Percentiles rank a stretch among this genome's conserved stretches.
phyloP scores from a whole-genome alignment of 1,140 invertebrate genomes.

The Penaeus indicus region DNA sequence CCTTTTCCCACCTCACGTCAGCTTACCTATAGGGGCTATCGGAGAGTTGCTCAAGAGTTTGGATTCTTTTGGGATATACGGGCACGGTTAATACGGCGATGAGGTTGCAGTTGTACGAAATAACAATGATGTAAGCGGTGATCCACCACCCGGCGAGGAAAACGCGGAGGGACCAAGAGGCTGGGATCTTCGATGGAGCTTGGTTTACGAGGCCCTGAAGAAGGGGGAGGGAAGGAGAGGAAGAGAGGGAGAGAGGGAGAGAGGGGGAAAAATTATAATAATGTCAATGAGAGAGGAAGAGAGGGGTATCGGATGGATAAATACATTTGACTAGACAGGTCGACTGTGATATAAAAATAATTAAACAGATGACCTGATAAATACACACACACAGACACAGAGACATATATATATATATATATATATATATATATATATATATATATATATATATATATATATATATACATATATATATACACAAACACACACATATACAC shows the following conservation, averaged over 20 bases:
- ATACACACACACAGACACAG: too few relatives aligned
- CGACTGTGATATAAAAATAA: too few relatives aligned
- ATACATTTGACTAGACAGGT: too few relatives aligned
- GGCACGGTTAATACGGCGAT: conserved; percentile 29
- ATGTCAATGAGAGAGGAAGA: not conserved
- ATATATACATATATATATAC: too few relatives aligned
- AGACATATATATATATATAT: too few relatives aligned
- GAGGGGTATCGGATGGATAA: too few relatives aligned
- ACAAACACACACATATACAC: too few relatives aligned
- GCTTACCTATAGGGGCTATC: conserved; percentile 7
- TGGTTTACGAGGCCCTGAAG: conserved; percentile 7
- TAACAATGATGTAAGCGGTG: conserved; percentile 16
- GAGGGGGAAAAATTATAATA: not conserved
- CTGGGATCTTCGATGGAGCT: not conserved
- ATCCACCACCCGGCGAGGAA: conserved; percentile 39
- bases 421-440: too few relatives aligned
- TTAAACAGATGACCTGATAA: too few relatives aligned
- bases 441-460: too few relatives aligned
- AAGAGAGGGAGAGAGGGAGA: too few relatives aligned
- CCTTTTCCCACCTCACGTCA: not conserved
- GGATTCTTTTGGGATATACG: conserved; percentile 21
- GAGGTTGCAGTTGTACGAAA: conserved; percentile 36
- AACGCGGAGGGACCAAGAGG: conserved; percentile 13
- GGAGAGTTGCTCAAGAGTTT: conserved; percentile 17
- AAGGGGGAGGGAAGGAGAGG: too few relatives aligned